Percentiles rank a stretch among this genome's conserved stretches.
phyloP scores from a whole-genome alignment of 2,113 vertebrate genomes.

The Ophiodon elongatus region DNA sequence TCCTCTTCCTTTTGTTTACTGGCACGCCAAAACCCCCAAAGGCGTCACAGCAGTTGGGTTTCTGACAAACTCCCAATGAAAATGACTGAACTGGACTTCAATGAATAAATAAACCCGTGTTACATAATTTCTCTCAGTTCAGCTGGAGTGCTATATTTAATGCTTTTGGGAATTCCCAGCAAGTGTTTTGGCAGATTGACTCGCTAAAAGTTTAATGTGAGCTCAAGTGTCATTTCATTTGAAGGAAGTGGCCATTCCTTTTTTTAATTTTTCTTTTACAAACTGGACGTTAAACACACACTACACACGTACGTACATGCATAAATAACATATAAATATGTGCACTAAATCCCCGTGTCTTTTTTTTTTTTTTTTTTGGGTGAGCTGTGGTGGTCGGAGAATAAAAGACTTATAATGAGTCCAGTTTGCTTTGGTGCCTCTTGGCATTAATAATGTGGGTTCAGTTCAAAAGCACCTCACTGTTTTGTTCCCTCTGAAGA shows the following conservation, averaged over 20 bases:
- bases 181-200: conserved; percentile 30
- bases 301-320: not conserved
- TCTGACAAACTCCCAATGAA: conserved; percentile 32
- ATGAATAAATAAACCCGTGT: conserved; percentile 49
- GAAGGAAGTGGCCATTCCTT: not conserved
- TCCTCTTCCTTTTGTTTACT: too few species aligned
- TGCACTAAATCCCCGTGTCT: not conserved
- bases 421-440: conserved; percentile 40
- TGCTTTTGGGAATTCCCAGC: conserved; percentile 26
- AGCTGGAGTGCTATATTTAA: conserved; percentile 3
- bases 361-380: not conserved
- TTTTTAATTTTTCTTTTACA: too few species aligned
- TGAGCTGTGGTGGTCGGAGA: not conserved
- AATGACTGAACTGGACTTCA: conserved; percentile 22
- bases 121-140: conserved; percentile 22
- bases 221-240: conserved; percentile 10
- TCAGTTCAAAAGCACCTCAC: conserved; percentile 17
- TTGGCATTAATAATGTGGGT: conserved; percentile 29
- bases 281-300: too few species aligned
- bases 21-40: too few species aligned
- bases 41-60: not conserved
- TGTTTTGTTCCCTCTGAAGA: not conserved
- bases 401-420: conserved; percentile 24
- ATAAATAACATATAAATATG: not conserved
- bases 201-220: conserved; percentile 14